Percentiles rank a stretch among this genome's conserved stretches.
Evolutionary conservation across 2,113 vertebrate genomes (phyloP).

Genomic region (Pollachius pollachius): DNA sequence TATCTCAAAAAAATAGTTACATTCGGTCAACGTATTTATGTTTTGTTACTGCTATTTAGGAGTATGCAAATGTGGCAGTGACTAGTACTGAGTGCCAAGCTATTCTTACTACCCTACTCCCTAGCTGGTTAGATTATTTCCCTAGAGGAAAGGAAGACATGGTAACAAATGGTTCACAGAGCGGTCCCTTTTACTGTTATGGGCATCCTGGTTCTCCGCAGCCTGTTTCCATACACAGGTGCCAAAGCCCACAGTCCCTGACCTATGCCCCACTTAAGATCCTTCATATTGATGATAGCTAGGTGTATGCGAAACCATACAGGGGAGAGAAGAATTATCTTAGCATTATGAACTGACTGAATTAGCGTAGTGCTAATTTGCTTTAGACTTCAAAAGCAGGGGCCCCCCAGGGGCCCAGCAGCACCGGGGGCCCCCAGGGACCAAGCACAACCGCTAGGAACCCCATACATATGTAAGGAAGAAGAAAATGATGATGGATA

Average conservation of each 20-base stretch:
- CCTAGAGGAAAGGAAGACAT: no score
- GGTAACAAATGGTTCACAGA: no score
- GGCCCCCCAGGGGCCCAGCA: slow-evolving; percentile 42
- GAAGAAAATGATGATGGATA: slow-evolving; percentile 48
- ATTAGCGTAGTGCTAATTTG: slow-evolving; percentile 65
- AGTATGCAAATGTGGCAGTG: no score
- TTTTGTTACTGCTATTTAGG: no score
- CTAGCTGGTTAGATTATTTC: no score
- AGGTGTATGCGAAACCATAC: slow-evolving; percentile 3
- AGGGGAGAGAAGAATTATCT: slow-evolving; percentile 21
- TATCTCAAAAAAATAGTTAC: no score
- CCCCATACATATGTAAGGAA: slow-evolving; percentile 59
- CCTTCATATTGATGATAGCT: slow-evolving; percentile 3
- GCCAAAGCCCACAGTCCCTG: neutral
- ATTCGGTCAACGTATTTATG: no score
- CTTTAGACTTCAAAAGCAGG: slow-evolving; percentile 67
- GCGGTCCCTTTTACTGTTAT: no score
- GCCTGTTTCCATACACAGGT: no score
- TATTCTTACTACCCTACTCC: no score
- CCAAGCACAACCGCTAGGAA: neutral
- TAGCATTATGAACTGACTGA: slow-evolving; percentile 32
- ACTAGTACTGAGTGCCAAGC: no score
- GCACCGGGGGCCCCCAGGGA: slow-evolving; percentile 16
- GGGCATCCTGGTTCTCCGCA: no score
- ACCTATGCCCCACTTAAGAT: neutral